Percentiles rank a stretch among this genome's conserved stretches.
Conservation (phyloP, 2,797 vertebrate species). For the Pseudochirops corinnae region DNA sequence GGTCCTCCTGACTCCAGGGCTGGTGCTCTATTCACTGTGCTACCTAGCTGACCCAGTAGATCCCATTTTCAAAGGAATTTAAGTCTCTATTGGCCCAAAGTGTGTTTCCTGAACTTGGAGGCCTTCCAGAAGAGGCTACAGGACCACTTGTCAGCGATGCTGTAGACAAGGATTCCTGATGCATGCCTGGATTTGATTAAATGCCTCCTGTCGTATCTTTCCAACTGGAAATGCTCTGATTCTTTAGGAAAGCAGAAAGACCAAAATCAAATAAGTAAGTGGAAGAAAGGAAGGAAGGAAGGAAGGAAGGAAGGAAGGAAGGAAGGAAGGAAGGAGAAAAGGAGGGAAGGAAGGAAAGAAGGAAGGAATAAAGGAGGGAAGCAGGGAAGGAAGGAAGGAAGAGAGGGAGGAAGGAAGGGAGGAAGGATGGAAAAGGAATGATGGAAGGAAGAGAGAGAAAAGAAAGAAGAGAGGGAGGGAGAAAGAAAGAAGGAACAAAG, state of each 20-base stretch:
- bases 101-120: not conserved
- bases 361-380: too few species aligned
- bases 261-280: not conserved
- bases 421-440: not conserved
- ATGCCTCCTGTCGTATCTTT: not conserved
- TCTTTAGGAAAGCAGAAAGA: not conserved
- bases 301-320: too few species aligned
- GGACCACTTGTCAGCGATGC: not conserved
- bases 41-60: too few species aligned
- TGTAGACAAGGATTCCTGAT: not conserved
- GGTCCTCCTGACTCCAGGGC: too few species aligned
- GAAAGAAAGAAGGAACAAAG: not conserved
- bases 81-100: not conserved
- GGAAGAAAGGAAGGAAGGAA: not conserved
- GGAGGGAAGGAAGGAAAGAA: too few species aligned
- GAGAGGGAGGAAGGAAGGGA: not conserved
- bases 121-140: not conserved
- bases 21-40: too few species aligned
- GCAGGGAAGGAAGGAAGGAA: not conserved
- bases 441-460: not conserved
- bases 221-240: not conserved
- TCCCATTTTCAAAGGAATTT: not conserved
- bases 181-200: not conserved
- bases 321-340: too few species aligned
- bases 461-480: accelerated